A percentile compares a stretch with the other conserved stretches of the same genome.
Evolutionary conservation across 2,113 vertebrate species (phyloP).

Genomic region (Ptilorrhoa leucosticta): DNA sequence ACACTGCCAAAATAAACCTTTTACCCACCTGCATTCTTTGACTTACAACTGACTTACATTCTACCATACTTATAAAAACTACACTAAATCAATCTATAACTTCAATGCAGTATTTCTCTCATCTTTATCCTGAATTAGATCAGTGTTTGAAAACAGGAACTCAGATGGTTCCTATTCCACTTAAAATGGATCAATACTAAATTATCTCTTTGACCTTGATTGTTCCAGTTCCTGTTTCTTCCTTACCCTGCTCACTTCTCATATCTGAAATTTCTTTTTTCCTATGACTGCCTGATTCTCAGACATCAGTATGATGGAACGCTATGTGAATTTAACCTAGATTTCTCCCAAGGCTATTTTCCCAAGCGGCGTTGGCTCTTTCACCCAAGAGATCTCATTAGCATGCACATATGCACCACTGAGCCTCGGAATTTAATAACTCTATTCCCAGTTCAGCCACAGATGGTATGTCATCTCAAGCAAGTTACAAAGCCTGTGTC

Average conservation of each 20-base stretch:
- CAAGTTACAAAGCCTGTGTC: not conserved
- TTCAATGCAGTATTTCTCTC: not conserved
- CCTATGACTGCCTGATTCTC: not conserved
- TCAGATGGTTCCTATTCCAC: not conserved
- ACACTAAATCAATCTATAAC: not conserved
- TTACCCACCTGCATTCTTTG: not conserved
- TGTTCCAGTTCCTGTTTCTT: not conserved
- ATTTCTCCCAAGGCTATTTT: conserved; percentile 56
- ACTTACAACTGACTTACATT: not conserved
- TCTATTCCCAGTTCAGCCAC: conserved; percentile 54
- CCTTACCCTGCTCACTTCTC: not conserved
- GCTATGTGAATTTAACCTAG: conserved; percentile 32
- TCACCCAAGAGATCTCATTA: conserved; percentile 64
- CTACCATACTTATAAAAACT: not conserved
- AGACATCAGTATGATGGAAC: not conserved
- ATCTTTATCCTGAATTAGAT: conserved; percentile 2
- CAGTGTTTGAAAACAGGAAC: not conserved
- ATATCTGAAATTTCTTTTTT: not conserved
- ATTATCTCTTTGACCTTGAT: conserved; percentile 46
- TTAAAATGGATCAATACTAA: conserved; percentile 44
- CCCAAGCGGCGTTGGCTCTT: conserved; percentile 25
- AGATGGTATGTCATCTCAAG: conserved; percentile 38
- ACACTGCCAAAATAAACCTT: not conserved
- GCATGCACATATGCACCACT: conserved; percentile 52
- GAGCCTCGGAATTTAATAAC: conserved; percentile 56